Evolutionary conservation across 2,797 vertebrate species (phyloP), one percentile per base, ranked within the genome.

Genomic region (Schizopygopsis pylzovi): DNA sequence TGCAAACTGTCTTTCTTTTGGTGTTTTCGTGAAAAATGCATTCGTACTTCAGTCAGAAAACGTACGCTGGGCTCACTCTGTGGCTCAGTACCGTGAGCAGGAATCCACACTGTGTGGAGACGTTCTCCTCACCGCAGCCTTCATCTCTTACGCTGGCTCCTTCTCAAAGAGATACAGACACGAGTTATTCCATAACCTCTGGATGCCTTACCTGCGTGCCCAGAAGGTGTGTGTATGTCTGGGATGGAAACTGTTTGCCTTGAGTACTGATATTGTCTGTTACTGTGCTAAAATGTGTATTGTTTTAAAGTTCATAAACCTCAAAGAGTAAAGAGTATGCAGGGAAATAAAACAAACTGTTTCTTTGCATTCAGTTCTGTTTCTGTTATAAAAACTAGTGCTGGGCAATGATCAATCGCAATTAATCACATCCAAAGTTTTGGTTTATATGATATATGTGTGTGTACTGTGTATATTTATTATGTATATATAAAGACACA

Each of bases 21-120:
- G 15, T 79, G 59, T 86, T 20, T 73, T 41, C 70, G 2, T 82
- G 22, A 76, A 49, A 65, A 82, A 43, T 81, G 12, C 45, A 22
- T 81, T 15, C 83, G 43, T 78, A 7, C 82, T 63, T 82, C 90
- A 96, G 94, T 93, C 94, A 86, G 95, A 96, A 92, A 96, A 96
- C 4, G 91, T 96, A 71, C 95, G 93, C 85, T 94, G 93, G 95
- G 92, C 90, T 79, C 95, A 96, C 77, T 92, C 95, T 22, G 92
- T 94, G 85, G 93, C 95, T 78, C 92, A 95, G 81, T 95, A 95
- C 86, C 91, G 92, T 0, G 94, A 96, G 87, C 94, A 96, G 92
- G 95, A 97, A 88, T 93, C 95, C 89, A 96, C 92, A 0, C 82
- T 92, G 13, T 93, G 93, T 81, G 96, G 96, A 54, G 95, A 96